Percentiles rank a stretch among this genome's conserved stretches.
Conservation (phyloP, 2,113 vertebrate genomes). For the Corapipo altera region DNA sequence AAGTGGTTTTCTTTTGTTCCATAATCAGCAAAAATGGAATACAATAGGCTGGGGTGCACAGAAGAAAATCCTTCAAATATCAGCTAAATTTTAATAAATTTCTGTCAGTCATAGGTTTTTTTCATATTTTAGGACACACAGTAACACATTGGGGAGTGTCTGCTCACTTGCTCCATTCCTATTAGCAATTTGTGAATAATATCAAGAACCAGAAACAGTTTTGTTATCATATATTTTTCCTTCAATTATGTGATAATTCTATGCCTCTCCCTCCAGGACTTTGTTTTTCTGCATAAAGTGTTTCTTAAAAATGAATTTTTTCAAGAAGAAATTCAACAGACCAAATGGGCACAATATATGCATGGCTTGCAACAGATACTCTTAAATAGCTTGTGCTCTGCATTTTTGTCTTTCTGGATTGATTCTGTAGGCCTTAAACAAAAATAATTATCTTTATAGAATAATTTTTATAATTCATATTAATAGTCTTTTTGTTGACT, state of each 20-base stretch:
- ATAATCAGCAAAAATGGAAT: not conserved
- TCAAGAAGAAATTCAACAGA: not conserved
- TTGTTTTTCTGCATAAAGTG: not conserved
- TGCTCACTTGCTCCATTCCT: not conserved
- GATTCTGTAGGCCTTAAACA: not conserved
- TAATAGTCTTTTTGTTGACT: not conserved
- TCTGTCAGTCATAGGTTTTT: not conserved
- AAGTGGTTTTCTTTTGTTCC: not conserved
- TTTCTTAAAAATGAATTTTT: not conserved
- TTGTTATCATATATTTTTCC: not conserved
- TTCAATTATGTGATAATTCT: not conserved
- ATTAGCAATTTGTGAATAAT: not conserved
- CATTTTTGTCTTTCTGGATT: not conserved
- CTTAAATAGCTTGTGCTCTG: not conserved
- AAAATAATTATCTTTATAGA: not conserved
- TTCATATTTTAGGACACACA: not conserved
- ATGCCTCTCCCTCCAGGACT: not conserved
- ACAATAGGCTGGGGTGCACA: not conserved
- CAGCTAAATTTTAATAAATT: not conserved
- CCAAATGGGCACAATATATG: accelerated
- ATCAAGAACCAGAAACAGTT: not conserved
- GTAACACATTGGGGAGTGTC: not conserved
- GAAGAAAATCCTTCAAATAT: not conserved
- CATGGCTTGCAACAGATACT: not conserved
- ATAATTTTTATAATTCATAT: not conserved